Evolutionary conservation across 2,113 vertebrate species (phyloP), one percentile per base, ranked within the genome.

Genomic region (Hippocampus zosterae): DNA sequence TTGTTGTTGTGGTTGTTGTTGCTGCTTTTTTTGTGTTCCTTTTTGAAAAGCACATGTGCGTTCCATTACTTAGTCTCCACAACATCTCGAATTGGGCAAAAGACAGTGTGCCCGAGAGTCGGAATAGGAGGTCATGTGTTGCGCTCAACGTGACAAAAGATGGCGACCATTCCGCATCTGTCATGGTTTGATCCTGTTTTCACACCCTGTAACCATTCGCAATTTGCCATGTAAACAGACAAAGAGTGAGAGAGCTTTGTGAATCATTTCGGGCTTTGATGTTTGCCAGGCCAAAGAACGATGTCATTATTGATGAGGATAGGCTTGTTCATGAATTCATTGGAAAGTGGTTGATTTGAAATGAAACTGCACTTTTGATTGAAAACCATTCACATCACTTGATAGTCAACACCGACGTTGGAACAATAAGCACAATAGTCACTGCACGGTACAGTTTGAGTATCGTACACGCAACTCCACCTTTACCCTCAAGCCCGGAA

Each of bases 11-110:
- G 66, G 60, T 41, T 71, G 23, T 10, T 56, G 5, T 5, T 37
- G 33, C 10, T 27, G 25, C 25, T 27, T 27, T 29, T 29, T 59
- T 53, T 71, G 55, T 62, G 55, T 59, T 53, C 27, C 63, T 52
- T 71, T 77, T 76, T 52, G 74, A 9, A 81, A 61, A 72, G 84
- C 73, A 65, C 89, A 88, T 82, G 74, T 62, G 82, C 84, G 87
- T 85, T 84, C 78, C 70, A 86, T 89, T 86, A 88, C 75, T 74
- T 81, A n/a, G 78, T 67, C 69, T 67, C 65, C 67, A 72, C 80
- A 84, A 89, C 78, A 85, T 81, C 75, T 73, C 67, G 88, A 84
- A 84, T 85, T 84, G 82, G 83, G 75, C 77, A 85, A 81, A 87
- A 73, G 79, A 80, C 78, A 81, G 8, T 10, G 67, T 80, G 70